Base-by-base conservation (phyloP, 2,888 invertebrate species). In the Cryptocheilus praepositus region DNA sequence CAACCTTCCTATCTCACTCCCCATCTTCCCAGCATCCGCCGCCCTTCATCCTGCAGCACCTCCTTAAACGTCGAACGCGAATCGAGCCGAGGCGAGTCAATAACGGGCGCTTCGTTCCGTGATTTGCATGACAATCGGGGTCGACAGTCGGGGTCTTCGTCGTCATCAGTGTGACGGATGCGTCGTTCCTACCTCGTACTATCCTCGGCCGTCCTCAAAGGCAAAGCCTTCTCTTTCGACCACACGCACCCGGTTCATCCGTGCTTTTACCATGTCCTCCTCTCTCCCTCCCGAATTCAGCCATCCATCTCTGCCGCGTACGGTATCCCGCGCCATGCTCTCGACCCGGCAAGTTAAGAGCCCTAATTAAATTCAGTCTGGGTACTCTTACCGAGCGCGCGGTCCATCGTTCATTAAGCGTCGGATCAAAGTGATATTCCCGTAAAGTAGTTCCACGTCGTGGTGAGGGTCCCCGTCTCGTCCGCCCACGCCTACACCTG, bases 331-430 rank as follows among this genome's bases (percentile, higher is more conserved):
- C 49, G 74, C 76, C 73, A 69, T 76, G 61, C 75, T 77, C 79
- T 76, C 79, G 68, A 79, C 79, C 76, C 71, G 64, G 71, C 76
- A 78, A 83, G 83, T 85, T 86, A 85, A 85, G 84, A 86, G 85
- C 84, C 81, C 84, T 87, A 86, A 87, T 87, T 86, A 85, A 87
- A 87, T 86, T 85, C 86, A 82, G 84, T 83, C 83, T 82, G 79
- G 84, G 85, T 84, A 83, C 85, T 85, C 86, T 85, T 85, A 84
- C 82, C 75, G 78, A 80, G 76, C 36, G 36, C 36, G 78, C 78
- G 75, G 84, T 81, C 83, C 86, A 85, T 85, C 84, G 83, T 83
- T 83, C 84, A 81, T 83, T 85, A 83, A 84, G 83, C 85, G 85
- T 76, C 81, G 86, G 86, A 86, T 86, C 86, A 86, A 86, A 86